Conservation (phyloP, 2,113 vertebrate genomes). For the Lota lota region DNA sequence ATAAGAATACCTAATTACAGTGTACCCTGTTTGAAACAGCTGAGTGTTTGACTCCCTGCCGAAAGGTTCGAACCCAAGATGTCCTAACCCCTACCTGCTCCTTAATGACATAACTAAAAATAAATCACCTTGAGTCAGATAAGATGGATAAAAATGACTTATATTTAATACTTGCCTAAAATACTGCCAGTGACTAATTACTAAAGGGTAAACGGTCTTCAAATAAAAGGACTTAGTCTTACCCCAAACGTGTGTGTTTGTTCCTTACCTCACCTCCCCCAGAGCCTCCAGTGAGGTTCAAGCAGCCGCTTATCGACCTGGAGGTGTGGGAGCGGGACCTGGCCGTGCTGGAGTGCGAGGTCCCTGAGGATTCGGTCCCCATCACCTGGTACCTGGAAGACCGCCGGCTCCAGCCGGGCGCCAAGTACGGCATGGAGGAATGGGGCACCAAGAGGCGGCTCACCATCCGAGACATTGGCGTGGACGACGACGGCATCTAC, state of each 20-base stretch:
- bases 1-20: too few relatives aligned
- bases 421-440: slow-evolving; percentile 93
- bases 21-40: too few relatives aligned
- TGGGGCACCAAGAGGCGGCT: slow-evolving; percentile 84
- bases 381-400: slow-evolving; percentile 96
- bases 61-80: too few relatives aligned
- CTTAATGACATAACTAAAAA: neutral
- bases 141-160: too few relatives aligned
- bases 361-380: slow-evolving; percentile 87
- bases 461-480: slow-evolving; percentile 86
- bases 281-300: slow-evolving; percentile 90
- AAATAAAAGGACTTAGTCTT: too few relatives aligned
- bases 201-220: too few relatives aligned
- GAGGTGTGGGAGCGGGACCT: slow-evolving; percentile 89
- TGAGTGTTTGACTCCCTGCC: too few relatives aligned
- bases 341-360: slow-evolving; percentile 91
- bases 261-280: slow-evolving; percentile 22
- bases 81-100: too few relatives aligned
- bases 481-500: slow-evolving; percentile 92
- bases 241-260: neutral
- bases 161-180: too few relatives aligned
- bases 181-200: too few relatives aligned
- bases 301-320: slow-evolving; percentile 85
- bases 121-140: neutral
- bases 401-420: slow-evolving; percentile 87